These are phyloP conservation scores for Drosophila tanythrix DNA, from an alignment of 2,888 invertebrate genomes.

Conservation along the genomic window DNA sequence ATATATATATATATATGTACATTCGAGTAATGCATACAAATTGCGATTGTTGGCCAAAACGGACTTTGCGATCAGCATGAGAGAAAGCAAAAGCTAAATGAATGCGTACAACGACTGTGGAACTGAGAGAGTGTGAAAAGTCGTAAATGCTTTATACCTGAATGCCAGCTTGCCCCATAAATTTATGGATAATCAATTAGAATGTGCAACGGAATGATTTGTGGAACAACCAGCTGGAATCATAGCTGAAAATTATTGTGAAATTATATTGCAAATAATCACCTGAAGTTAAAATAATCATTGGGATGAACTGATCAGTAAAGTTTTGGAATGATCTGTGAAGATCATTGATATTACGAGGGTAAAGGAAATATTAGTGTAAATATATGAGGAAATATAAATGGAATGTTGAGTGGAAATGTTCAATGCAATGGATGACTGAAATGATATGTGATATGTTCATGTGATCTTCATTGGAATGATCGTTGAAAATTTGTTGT, in stretches of 20 bases:
- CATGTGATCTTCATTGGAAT: background rate
- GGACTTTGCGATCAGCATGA: conserved; percentile 17
- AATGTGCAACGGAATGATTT: conserved; percentile 2
- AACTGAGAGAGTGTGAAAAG: background rate
- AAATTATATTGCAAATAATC: background rate
- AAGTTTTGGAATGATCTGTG: background rate
- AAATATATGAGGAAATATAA: background rate
- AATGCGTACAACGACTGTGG: background rate
- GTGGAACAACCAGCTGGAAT: background rate
- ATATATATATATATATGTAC: conserved; percentile 1
- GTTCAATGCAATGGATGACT: background rate
- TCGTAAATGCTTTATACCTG: background rate
- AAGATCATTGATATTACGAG: background rate
- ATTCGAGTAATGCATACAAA: conserved; percentile 62
- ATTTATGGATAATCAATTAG: conserved; percentile 6
- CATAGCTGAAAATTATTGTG: background rate
- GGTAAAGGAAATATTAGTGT: conserved; percentile 6
- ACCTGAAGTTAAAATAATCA: background rate
- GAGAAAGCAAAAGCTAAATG: conserved; percentile 48
- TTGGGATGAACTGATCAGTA: background rate
- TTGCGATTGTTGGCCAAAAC: conserved; percentile 37
- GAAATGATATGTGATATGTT: background rate
- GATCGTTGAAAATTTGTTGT: conserved; percentile 14
- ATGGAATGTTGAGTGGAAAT: conserved; percentile 1
- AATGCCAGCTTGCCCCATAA: background rate